Evolutionary conservation across 2,888 invertebrate species (phyloP).

Genomic region (Acanthosepion esculentum): DNA sequence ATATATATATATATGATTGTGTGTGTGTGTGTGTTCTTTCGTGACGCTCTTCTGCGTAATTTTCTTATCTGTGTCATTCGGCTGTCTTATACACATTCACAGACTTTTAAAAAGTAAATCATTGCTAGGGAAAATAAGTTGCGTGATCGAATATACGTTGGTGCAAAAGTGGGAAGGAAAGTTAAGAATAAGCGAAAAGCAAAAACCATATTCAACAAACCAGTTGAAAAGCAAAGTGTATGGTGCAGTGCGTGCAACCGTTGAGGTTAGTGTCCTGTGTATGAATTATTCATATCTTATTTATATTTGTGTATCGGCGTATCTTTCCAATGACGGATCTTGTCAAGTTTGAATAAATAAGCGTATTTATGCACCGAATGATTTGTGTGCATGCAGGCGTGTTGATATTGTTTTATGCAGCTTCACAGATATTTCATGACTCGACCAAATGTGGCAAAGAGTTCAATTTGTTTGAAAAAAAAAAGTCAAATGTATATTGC

Average conservation of each 20-base stretch:
- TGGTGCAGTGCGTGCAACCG: neutral
- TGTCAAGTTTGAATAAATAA: neutral
- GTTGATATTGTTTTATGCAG: neutral
- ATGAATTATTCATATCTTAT: slow-evolving; percentile 11
- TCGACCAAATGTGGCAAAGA: too few species aligned
- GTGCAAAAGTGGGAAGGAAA: neutral
- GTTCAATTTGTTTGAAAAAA: too few species aligned
- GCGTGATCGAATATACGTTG: neutral
- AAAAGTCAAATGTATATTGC: too few species aligned
- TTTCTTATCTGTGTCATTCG: too few species aligned
- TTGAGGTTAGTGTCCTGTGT: neutral
- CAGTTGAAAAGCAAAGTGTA: neutral
- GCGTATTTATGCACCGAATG: neutral
- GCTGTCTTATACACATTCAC: too few species aligned
- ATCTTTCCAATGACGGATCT: slow-evolving; percentile 18
- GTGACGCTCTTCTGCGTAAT: too few species aligned
- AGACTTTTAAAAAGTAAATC: too few species aligned
- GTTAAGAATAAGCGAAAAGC: neutral
- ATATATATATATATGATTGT: too few species aligned
- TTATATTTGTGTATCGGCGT: neutral
- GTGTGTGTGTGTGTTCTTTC: too few species aligned
- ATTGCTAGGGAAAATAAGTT: too few species aligned
- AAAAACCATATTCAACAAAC: neutral
- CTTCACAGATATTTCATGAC: too few species aligned
- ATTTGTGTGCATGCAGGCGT: neutral